Conservation (phyloP, 2,888 invertebrate genomes). For the Cybosia mesomella region DNA sequence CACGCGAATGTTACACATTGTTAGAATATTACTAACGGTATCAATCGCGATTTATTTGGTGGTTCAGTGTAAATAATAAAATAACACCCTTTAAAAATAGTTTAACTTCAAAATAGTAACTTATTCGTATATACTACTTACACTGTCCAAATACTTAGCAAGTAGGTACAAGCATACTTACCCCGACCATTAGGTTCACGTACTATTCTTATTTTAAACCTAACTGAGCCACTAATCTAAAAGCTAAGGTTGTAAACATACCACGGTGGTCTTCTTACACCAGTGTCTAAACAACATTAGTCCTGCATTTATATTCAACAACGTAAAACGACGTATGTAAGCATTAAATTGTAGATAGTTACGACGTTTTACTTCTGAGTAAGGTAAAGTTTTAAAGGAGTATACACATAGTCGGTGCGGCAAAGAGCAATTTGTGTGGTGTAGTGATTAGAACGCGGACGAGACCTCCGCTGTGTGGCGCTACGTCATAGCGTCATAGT, state of each 20-base stretch:
- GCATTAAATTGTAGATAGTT: conserved; percentile 34
- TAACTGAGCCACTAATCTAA: conserved; percentile 64
- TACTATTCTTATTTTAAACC: conserved; percentile 65
- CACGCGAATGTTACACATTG: too few relatives aligned
- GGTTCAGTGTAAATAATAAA: too few relatives aligned
- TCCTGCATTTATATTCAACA: conserved; percentile 48
- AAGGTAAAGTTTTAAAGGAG: conserved; percentile 67
- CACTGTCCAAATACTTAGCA: not conserved
- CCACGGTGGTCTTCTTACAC: conserved; percentile 78
- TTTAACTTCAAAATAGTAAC: too few relatives aligned
- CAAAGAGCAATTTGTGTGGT: conserved; percentile 75
- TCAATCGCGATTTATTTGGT: too few relatives aligned
- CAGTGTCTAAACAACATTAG: conserved; percentile 77
- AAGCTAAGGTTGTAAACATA: conserved; percentile 75
- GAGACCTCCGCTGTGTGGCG: conserved; percentile 82
- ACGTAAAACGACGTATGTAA: conserved; percentile 57
- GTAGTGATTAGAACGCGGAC: conserved; percentile 73
- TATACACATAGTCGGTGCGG: conserved; percentile 71
- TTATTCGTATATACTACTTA: too few relatives aligned
- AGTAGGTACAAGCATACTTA: not conserved
- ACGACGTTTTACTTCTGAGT: conserved; percentile 53
- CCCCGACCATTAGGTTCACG: not conserved
- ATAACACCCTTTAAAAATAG: too few relatives aligned
- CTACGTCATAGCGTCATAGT: conserved; percentile 56
- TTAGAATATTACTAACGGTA: too few relatives aligned